Evolutionary conservation across 2,888 invertebrate species (phyloP).

Genomic region (Entomobrya multifasciata): DNA sequence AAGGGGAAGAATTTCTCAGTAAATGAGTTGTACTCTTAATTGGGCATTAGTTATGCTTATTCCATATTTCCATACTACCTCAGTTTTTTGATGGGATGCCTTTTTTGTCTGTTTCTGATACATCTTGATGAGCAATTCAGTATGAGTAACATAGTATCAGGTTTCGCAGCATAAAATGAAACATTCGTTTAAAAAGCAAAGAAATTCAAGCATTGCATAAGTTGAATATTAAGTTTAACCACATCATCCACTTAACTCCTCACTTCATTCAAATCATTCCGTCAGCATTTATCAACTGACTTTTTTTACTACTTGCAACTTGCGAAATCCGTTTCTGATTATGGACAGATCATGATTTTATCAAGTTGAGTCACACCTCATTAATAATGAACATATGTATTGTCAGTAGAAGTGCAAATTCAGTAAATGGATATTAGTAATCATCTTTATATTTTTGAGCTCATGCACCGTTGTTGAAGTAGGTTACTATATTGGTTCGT

Average conservation of each 20-base stretch:
- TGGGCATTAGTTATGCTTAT: conserved; percentile 58
- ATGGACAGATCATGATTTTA: conserved; percentile 43
- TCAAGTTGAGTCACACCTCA: conserved; percentile 53
- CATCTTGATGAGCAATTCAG: conserved; percentile 22
- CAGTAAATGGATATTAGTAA: no score
- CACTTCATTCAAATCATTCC: conserved; percentile 5
- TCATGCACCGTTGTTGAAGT: conserved; percentile 4
- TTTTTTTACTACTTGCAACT: conserved; percentile 6
- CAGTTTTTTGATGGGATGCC: background rate
- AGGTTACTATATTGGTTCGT: conserved; percentile 8
- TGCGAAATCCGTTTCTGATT: conserved; percentile 9
- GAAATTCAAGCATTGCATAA: background rate
- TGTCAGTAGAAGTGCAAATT: conserved; percentile 22
- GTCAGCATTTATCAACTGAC: background rate
- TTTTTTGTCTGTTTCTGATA: conserved; percentile 31
- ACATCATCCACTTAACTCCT: background rate
- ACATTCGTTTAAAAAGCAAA: background rate
- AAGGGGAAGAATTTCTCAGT: conserved; percentile 26
- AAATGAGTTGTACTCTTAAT: conserved; percentile 61
- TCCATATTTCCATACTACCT: background rate
- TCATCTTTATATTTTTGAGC: background rate
- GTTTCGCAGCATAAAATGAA: conserved; percentile 10
- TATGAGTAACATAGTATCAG: conserved; percentile 25
- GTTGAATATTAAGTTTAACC: background rate
- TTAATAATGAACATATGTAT: conserved; percentile 41